Base-by-base conservation (phyloP, 2,113 vertebrate genomes). In the Cygnus atratus region DNA sequence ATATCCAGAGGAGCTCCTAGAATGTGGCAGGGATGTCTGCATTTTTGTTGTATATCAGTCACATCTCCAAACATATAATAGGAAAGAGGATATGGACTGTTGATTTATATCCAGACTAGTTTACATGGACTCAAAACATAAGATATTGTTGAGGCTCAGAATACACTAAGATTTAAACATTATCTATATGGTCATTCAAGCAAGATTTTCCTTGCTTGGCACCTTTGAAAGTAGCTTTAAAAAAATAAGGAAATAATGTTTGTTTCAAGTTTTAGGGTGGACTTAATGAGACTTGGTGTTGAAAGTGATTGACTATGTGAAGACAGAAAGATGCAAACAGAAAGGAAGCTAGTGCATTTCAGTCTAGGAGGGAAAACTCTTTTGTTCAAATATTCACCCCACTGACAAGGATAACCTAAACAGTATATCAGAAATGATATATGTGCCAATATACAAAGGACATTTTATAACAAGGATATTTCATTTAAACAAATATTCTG, bases 401-500 rank as follows among this genome's bases (percentile, higher is more conserved):
- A 72, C 18, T 84, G 62, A 84, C 92, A 90, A 80, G 10, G 43
- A 76, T 25, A 48, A 79, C 22, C 50, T 61, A 82, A 83, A 83
- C 6, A 91, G 24, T 62, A 26, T 31, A 77, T 75, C 43, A 91
- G 80, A 95, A 91, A 89, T 90, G 76, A 78, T 33, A 28, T 59
- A 77, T 74, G 31, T 80, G 46, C 24, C 62, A 88, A 59, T 79
- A 84, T 72, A 68, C 10, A 94, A 91, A 46, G 88, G 57, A 59
- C 19, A 58, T 61, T 93, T 92, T 81, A 44, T 55, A 92, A 91
- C 14, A 83, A 66, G 20, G 37, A 35, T 10, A 84, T 88, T 93
- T 96, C 44, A 88, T 93, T 94, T 94, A 93, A 96, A 97, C 37
- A 87, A 93, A 97, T 65, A 43, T 86, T 86, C 91, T 84, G 93